These are phyloP conservation scores for Melanostoma mellinum DNA, from an alignment of 2,888 invertebrate genomes.

Conservation along the genomic window DNA sequence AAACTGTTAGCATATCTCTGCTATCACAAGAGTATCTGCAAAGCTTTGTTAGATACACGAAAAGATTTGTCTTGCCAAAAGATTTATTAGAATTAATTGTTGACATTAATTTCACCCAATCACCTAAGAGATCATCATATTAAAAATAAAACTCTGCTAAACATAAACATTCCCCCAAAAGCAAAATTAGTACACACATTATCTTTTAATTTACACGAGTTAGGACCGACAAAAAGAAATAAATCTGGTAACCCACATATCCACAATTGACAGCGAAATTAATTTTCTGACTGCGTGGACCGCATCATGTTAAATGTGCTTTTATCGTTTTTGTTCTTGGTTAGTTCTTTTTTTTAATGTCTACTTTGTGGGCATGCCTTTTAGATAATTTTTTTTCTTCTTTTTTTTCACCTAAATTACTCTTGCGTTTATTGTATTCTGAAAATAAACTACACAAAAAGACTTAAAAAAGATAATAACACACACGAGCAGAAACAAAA, in stretches of 20 bases:
- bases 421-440: neutral
- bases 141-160: neutral
- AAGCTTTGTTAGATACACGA: no score
- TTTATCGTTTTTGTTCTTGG: slow-evolving; percentile 23
- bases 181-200: slow-evolving; percentile 30
- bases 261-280: slow-evolving; percentile 53
- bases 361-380: slow-evolving; percentile 12
- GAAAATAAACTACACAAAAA: slow-evolving; percentile 18
- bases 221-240: slow-evolving; percentile 24
- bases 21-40: no score
- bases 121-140: neutral
- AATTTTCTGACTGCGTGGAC: slow-evolving; percentile 38
- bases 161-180: neutral
- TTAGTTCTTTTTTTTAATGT: slow-evolving; percentile 2
- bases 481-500: neutral
- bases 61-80: no score
- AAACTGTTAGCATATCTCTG: no score
- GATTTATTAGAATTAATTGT: neutral
- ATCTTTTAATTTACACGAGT: slow-evolving; percentile 31
- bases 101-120: neutral
- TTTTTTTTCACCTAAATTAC: neutral
- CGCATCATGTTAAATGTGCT: slow-evolving; percentile 42
- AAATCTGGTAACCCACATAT: slow-evolving; percentile 52
- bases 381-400: neutral
- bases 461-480: slow-evolving; percentile 1